Percentiles rank a stretch among this genome's conserved stretches.
Conservation (phyloP, 2,888 invertebrate species). For the Cephus sareptanus region DNA sequence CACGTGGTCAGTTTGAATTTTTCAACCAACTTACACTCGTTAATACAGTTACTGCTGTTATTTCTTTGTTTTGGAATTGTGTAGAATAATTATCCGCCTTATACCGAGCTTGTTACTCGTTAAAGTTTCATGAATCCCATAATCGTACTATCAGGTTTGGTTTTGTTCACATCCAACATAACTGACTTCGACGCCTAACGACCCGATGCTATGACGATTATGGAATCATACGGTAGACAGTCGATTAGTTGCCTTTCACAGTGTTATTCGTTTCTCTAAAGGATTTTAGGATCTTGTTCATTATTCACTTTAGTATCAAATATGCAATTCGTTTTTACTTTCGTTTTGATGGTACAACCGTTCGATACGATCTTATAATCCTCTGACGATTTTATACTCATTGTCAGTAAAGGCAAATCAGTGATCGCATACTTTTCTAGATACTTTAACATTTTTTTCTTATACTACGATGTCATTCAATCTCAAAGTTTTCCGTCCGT, state of each 20-base stretch:
- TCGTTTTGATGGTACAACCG: not conserved
- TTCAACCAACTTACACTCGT: not conserved
- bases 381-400: not conserved
- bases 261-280: not conserved
- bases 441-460: constrained; percentile 8
- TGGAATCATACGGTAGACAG: not conserved
- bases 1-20: not conserved
- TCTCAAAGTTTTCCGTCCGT: not conserved
- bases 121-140: not conserved
- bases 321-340: not conserved
- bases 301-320: not conserved
- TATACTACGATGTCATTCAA: not conserved
- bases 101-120: not conserved
- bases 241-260: not conserved
- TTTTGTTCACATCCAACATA: not conserved
- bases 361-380: not conserved
- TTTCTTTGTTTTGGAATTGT: not conserved
- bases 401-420: constrained; percentile 19
- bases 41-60: not conserved
- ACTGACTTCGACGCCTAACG: not conserved
- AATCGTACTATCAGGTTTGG: not conserved
- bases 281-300: not conserved
- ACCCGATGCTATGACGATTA: not conserved
- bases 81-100: not conserved
- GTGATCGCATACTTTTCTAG: constrained; percentile 10